A percentile compares a stretch with the other conserved stretches of the same genome.
These are phyloP conservation scores for Paratrypauchen microcephalus DNA, from an alignment of 2,797 vertebrate species.

Conservation along the genomic window DNA sequence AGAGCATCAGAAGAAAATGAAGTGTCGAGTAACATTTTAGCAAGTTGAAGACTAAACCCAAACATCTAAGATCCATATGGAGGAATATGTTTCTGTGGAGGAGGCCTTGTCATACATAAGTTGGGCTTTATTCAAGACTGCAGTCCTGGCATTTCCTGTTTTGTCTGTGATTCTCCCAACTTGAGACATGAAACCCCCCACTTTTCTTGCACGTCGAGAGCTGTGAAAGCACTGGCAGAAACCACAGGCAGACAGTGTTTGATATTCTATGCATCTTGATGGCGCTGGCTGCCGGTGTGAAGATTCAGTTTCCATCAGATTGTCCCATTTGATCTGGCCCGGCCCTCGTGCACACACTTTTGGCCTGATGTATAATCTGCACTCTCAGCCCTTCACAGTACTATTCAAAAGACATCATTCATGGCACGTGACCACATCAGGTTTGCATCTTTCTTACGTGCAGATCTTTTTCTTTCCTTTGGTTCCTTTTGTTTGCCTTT, in stretches of 20 bases:
- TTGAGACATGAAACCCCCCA: background rate
- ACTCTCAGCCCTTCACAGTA: slow-evolving; percentile 43
- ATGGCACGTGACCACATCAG: slow-evolving; percentile 42
- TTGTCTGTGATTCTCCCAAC: background rate
- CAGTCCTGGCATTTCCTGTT: background rate
- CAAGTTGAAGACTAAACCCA: background rate
- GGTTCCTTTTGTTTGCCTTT: background rate
- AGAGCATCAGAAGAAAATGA: too few species aligned
- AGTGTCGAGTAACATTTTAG: background rate
- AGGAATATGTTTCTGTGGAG: background rate
- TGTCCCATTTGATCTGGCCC: slow-evolving; percentile 53
- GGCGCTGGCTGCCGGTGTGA: slow-evolving; percentile 36
- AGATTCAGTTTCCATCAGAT: slow-evolving; percentile 44
- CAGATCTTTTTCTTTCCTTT: background rate
- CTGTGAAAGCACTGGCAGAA: slow-evolving; percentile 28
- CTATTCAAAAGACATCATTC: slow-evolving; percentile 45
- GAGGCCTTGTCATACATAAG: background rate
- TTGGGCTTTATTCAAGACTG: background rate
- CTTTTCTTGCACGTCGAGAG: slow-evolving; percentile 15
- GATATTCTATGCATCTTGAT: slow-evolving; percentile 41
- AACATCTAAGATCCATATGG: background rate
- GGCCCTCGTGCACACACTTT: slow-evolving; percentile 33
- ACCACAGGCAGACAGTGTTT: slow-evolving; percentile 25
- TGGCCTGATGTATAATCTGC: slow-evolving; percentile 48
- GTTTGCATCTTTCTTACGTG: slow-evolving; percentile 11